Conservation (phyloP, 2,888 invertebrate species). For the Alentia gelatinosa region DNA sequence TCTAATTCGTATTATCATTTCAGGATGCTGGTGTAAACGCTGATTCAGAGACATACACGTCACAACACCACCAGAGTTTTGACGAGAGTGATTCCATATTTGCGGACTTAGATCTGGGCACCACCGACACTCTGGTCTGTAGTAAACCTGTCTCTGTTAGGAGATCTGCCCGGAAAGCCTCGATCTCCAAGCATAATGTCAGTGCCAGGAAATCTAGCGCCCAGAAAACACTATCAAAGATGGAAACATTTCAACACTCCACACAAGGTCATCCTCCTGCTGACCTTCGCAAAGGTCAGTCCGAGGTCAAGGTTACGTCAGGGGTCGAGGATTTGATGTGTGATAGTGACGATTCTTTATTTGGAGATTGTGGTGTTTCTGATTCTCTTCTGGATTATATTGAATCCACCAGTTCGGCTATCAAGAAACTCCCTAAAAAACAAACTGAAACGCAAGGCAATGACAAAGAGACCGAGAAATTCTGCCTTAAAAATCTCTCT, state of each 20-base stretch:
- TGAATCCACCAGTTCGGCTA: neutral
- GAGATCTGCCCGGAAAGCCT: neutral
- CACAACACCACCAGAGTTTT: constrained; percentile 58
- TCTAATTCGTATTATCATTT: neutral
- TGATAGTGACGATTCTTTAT: neutral
- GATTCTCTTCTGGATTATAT: neutral
- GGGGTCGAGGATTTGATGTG: neutral
- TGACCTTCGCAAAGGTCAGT: neutral
- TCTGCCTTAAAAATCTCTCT: neutral
- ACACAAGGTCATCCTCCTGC: neutral
- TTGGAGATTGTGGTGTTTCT: neutral
- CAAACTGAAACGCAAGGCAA: neutral
- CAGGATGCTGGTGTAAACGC: constrained; percentile 4
- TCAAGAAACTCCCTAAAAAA: neutral
- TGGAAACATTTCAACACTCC: neutral
- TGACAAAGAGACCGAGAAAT: neutral
- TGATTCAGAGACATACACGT: constrained; percentile 33
- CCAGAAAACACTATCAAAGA: neutral
- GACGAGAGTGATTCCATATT: constrained; percentile 64
- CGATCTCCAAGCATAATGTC: neutral
- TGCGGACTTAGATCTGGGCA: constrained; percentile 64
- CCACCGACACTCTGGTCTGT: neutral
- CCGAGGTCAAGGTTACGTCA: neutral
- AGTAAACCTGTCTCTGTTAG: neutral
- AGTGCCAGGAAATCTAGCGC: neutral